These are phyloP conservation scores for Micropoecilia bifurca DNA, from an alignment of 2,797 vertebrate genomes.

Conservation along the genomic window DNA sequence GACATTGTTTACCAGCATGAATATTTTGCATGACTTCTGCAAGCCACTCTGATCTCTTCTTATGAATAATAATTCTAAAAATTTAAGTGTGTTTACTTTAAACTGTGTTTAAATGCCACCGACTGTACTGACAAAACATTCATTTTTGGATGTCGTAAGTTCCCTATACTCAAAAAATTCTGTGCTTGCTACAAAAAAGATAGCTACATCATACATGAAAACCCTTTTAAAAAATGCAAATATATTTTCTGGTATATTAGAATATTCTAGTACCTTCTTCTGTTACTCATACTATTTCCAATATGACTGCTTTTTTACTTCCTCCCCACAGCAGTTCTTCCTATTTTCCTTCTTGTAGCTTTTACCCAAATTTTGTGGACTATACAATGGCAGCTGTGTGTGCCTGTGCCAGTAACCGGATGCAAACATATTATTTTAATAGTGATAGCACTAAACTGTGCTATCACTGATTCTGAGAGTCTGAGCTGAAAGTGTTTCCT, in stretches of 20 bases:
- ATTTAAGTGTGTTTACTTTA: constrained; percentile 1
- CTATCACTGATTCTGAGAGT: constrained; percentile 26
- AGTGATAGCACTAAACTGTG: constrained; percentile 45
- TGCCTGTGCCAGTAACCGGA: constrained; percentile 43
- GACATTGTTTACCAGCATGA: constrained; percentile 86
- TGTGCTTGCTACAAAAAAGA: background rate
- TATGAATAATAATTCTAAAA: constrained; percentile 74
- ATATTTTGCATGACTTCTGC: constrained; percentile 85
- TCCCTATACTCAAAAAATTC: background rate
- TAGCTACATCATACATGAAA: background rate
- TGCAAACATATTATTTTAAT: constrained; percentile 38
- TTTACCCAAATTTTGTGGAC: constrained; percentile 38
- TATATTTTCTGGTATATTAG: background rate
- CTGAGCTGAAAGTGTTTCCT: constrained; percentile 8
- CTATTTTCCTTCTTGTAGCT: constrained; percentile 43
- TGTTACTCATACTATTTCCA: constrained; percentile 39
- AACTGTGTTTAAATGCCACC: background rate
- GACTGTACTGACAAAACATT: background rate
- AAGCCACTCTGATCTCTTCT: constrained; percentile 74
- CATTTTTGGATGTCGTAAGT: background rate
- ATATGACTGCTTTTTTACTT: constrained; percentile 51
- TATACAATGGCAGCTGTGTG: constrained; percentile 64
- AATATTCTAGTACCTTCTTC: background rate
- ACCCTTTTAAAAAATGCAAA: background rate
- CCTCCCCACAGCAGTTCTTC: constrained; percentile 17